A percentile compares a stretch with the other conserved stretches of the same genome.
These are phyloP conservation scores for Leucoraja erinaceus DNA, from an alignment of 2,113 vertebrate genomes.

Conservation along the genomic window DNA sequence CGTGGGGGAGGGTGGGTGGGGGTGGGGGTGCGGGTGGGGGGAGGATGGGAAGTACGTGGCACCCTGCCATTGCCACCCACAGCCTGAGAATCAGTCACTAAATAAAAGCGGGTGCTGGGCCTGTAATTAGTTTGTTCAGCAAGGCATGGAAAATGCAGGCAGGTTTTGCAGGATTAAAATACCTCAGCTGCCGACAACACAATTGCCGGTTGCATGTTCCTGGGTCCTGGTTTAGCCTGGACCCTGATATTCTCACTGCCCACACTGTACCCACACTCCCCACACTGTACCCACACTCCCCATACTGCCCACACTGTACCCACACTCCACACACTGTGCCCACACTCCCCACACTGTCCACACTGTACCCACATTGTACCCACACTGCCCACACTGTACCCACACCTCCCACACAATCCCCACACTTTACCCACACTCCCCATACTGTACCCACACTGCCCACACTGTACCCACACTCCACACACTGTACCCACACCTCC, in stretches of 20 bases:
- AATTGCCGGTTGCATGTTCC: neutral
- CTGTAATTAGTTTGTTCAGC: neutral
- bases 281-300: no score
- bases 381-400: no score
- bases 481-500: no score
- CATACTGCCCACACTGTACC: no score
- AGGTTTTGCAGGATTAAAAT: neutral
- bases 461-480: no score
- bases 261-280: neutral
- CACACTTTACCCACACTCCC: no score
- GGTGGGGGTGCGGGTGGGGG: neutral
- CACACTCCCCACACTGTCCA: no score
- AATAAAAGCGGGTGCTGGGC: neutral
- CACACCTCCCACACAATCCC: no score
- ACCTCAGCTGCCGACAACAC: neutral
- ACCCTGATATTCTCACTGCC: neutral
- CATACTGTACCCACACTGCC: no score
- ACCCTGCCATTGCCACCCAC: neutral
- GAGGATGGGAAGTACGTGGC: neutral
- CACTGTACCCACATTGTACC: no score
- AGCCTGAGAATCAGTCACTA: neutral
- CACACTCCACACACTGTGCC: no score
- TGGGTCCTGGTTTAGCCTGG: neutral
- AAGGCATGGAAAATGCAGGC: neutral
- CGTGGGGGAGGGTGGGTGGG: no score